Conservation (phyloP, 2,113 vertebrate species). For the Gambusia holbrooki region DNA sequence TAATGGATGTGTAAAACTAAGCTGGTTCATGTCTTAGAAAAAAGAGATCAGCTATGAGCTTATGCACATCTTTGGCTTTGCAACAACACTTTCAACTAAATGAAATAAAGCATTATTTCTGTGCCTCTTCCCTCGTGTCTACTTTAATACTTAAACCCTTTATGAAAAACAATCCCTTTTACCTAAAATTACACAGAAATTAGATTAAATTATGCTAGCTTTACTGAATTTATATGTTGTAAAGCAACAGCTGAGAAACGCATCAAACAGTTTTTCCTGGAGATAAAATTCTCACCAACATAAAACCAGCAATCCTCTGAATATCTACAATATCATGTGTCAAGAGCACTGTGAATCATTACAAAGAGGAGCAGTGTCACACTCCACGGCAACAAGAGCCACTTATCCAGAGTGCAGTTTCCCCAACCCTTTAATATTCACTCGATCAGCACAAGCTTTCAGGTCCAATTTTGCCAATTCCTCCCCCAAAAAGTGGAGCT, state of each 20-base stretch:
- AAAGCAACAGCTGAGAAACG: slow-evolving; percentile 22
- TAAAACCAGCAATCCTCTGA: slow-evolving; percentile 21
- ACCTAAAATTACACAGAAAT: not conserved
- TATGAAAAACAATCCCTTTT: not conserved
- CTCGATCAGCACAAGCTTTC: slow-evolving; percentile 63
- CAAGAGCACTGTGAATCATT: slow-evolving; percentile 55
- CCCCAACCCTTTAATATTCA: slow-evolving; percentile 59
- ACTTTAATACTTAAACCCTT: not conserved
- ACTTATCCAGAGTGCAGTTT: slow-evolving; percentile 67
- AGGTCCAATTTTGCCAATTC: not conserved
- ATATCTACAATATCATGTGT: slow-evolving; percentile 48
- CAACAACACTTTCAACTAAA: slow-evolving; percentile 16
- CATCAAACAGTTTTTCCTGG: slow-evolving; percentile 19
- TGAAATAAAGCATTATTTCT: slow-evolving; percentile 2
- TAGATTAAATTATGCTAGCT: not conserved
- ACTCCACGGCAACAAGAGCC: slow-evolving; percentile 60
- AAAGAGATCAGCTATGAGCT: slow-evolving; percentile 48
- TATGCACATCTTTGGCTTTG: slow-evolving; percentile 32
- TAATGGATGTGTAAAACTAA: slow-evolving; percentile 53
- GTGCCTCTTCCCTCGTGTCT: not conserved
- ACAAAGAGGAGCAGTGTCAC: slow-evolving; percentile 58
- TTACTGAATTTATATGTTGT: slow-evolving; percentile 3
- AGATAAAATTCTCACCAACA: slow-evolving; percentile 22
- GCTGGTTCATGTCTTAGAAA: slow-evolving; percentile 58
- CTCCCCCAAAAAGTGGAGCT: no score